A percentile compares a stretch with the other conserved stretches of the same genome.
These are phyloP conservation scores for Cotesia typhae DNA, from an alignment of 1,140 invertebrate species.

Conservation along the genomic window DNA sequence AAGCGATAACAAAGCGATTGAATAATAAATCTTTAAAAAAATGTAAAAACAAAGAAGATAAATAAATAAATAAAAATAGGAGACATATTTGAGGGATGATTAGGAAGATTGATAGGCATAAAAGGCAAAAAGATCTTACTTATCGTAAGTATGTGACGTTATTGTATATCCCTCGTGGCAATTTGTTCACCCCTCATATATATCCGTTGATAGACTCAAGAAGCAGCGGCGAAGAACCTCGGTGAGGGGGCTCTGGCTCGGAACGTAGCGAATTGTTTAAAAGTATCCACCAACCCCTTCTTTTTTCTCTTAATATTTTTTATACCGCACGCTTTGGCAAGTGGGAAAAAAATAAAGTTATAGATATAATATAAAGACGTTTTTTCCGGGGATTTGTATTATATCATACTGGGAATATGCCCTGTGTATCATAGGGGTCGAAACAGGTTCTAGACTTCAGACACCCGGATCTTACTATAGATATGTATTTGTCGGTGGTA, in stretches of 20 bases:
- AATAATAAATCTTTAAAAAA: no score
- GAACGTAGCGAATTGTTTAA: slow-evolving; percentile 52
- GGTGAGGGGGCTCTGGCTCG: slow-evolving; percentile 1
- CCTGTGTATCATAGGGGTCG: slow-evolving; percentile 47
- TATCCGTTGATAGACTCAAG: slow-evolving; percentile 16
- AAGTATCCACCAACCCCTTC: slow-evolving; percentile 42
- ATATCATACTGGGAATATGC: slow-evolving; percentile 40
- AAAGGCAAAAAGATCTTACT: slow-evolving; percentile 26
- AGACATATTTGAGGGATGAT: not conserved
- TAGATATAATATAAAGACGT: slow-evolving; percentile 50
- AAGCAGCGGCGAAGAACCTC: slow-evolving; percentile 16
- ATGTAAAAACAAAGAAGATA: no score
- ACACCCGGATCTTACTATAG: slow-evolving; percentile 15
- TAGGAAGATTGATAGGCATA: slow-evolving; percentile 27
- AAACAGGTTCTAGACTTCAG: slow-evolving; percentile 32
- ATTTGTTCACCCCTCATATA: slow-evolving; percentile 40
- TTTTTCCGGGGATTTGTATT: slow-evolving; percentile 53
- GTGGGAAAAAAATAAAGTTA: slow-evolving; percentile 43
- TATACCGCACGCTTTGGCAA: not conserved
- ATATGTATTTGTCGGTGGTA: not conserved
- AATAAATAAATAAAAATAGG: slow-evolving; percentile 1
- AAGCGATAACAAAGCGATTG: no score
- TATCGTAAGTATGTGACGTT: slow-evolving; percentile 34
- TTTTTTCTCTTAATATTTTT: not conserved
- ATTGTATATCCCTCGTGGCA: slow-evolving; percentile 39